Evolutionary conservation across 2,888 invertebrate genomes (phyloP).

Genomic region (Mimumesa dahlbomi): DNA sequence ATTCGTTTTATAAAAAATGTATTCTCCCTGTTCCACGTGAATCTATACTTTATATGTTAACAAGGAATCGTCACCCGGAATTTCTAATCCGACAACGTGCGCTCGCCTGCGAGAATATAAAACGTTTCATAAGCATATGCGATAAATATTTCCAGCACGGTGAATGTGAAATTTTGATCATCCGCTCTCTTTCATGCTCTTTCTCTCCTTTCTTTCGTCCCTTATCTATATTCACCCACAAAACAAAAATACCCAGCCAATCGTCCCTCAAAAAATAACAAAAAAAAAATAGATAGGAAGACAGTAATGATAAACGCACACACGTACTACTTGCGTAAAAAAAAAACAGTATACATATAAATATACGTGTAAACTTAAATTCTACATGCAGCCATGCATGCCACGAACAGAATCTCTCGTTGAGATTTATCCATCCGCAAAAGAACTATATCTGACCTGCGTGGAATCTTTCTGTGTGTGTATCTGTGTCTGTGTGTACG

Average conservation of each 20-base stretch:
- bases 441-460: constrained; percentile 6
- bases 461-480: constrained; percentile 4
- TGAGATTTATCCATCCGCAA: constrained; percentile 20
- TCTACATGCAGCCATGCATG: constrained; percentile 77
- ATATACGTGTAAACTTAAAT: constrained; percentile 49
- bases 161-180: constrained; percentile 42
- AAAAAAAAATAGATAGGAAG: constrained; percentile 9
- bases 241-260: constrained; percentile 29
- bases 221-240: constrained; percentile 22
- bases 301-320: constrained; percentile 56
- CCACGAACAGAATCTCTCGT: constrained; percentile 56
- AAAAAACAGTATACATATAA: constrained; percentile 42
- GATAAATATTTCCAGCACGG: too few relatives aligned
- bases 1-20: too few relatives aligned
- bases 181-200: constrained; percentile 30
- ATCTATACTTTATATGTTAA: too few relatives aligned
- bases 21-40: too few relatives aligned
- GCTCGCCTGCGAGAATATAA: too few relatives aligned
- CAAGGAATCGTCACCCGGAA: too few relatives aligned
- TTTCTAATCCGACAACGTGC: too few relatives aligned
- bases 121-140: too few relatives aligned
- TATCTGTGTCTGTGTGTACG: neutral
- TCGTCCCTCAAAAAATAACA: constrained; percentile 27
- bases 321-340: constrained; percentile 70
- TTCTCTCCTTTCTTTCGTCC: constrained; percentile 7